phyloP scores from a whole-genome alignment of 2,888 invertebrate genomes.

The Phaedon cochleariae region DNA sequence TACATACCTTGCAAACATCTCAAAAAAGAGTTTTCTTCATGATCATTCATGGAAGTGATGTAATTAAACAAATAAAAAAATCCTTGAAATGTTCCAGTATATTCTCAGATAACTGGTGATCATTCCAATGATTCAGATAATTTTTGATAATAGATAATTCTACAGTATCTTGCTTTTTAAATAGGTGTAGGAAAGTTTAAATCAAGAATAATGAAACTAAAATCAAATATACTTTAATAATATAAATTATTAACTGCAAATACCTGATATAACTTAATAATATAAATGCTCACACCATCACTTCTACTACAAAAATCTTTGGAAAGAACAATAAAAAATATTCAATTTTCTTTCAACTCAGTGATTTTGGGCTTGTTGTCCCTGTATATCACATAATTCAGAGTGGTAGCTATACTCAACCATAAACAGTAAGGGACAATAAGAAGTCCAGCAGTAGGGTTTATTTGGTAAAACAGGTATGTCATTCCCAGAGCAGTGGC shows the following conservation, averaged over 20 bases:
- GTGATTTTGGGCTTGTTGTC: constrained; percentile 61
- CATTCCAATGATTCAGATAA: too few relatives aligned
- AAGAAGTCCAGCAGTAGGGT: constrained; percentile 71
- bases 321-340: neutral
- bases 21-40: too few relatives aligned
- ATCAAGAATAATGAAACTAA: too few relatives aligned
- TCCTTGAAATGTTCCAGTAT: neutral
- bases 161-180: too few relatives aligned
- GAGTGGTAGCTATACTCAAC: constrained; percentile 73
- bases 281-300: neutral
- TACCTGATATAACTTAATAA: too few relatives aligned
- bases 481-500: constrained; percentile 68
- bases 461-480: constrained; percentile 69
- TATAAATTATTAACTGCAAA: too few relatives aligned
- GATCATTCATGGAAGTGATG: neutral
- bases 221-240: too few relatives aligned
- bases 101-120: neutral
- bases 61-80: neutral
- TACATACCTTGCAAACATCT: too few relatives aligned
- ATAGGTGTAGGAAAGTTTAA: too few relatives aligned
- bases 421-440: constrained; percentile 81
- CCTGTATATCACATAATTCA: constrained; percentile 74
- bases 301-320: neutral
- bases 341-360: constrained; percentile 29
- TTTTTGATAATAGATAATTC: too few relatives aligned